phyloP scores from a whole-genome alignment of 2,888 invertebrate genomes.

The Maniola hyperantus region DNA sequence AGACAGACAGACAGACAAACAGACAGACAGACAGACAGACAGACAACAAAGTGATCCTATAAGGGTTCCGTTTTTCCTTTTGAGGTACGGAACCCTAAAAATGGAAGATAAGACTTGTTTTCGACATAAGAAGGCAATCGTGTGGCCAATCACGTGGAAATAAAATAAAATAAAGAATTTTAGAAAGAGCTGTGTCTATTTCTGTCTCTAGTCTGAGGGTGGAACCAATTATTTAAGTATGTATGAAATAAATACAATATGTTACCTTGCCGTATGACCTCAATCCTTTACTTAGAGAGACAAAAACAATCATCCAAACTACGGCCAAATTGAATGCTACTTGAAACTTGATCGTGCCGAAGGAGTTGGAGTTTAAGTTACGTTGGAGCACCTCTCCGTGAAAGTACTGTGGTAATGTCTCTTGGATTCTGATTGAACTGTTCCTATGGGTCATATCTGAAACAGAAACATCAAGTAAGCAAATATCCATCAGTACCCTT shows the following conservation, averaged over 20 bases:
- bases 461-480: slow-evolving; percentile 36
- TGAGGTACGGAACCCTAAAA: no score
- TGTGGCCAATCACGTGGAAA: no score
- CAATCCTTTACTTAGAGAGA: slow-evolving; percentile 93
- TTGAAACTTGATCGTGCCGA: slow-evolving; percentile 90
- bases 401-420: slow-evolving; percentile 93
- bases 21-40: no score
- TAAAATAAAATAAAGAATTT: no score
- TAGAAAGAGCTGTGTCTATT: no score
- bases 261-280: slow-evolving; percentile 91
- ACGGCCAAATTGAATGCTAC: slow-evolving; percentile 94
- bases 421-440: slow-evolving; percentile 75
- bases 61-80: no score
- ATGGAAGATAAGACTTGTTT: no score
- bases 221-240: not conserved
- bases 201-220: not conserved
- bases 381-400: slow-evolving; percentile 91
- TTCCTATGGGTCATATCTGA: slow-evolving; percentile 60
- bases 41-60: no score
- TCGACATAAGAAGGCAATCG: no score
- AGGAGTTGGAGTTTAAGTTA: slow-evolving; percentile 63
- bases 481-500: no score
- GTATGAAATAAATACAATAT: slow-evolving; percentile 17
- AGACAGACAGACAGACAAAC: no score
- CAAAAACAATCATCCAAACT: slow-evolving; percentile 94